A percentile compares a stretch with the other conserved stretches of the same genome.
These are phyloP conservation scores for Lagopus muta DNA, from an alignment of 2,113 vertebrate species.

Conservation along the genomic window DNA sequence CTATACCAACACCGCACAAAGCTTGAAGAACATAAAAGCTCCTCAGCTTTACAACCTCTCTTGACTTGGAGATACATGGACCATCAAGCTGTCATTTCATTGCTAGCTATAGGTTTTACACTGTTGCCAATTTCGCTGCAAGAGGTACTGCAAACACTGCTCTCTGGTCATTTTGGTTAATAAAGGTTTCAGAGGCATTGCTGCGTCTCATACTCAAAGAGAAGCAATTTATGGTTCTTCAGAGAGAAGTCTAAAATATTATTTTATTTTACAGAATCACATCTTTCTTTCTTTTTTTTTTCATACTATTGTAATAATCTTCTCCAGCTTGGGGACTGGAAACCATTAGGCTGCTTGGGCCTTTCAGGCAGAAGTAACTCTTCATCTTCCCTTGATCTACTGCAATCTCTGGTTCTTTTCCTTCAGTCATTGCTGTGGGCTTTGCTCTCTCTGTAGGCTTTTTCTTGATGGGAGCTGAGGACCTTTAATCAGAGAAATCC, in stretches of 20 bases:
- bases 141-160: not conserved
- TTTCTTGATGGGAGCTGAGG: not conserved
- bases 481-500: not conserved
- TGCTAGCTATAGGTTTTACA: not conserved
- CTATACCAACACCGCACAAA: not conserved
- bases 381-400: not conserved
- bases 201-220: not conserved
- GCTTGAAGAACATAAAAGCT: not conserved
- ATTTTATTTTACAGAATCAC: not conserved
- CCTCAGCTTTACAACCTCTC: not conserved
- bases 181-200: not conserved
- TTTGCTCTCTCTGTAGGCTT: not conserved
- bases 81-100: not conserved
- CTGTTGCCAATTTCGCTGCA: not conserved
- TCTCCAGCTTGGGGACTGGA: not conserved
- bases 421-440: rapidly evolving
- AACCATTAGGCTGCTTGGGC: not conserved
- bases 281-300: not conserved
- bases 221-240: not conserved
- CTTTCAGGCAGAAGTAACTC: not conserved
- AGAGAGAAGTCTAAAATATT: not conserved
- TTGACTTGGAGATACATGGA: not conserved
- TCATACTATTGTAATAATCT: not conserved
- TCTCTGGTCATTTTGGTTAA: not conserved
- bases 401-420: not conserved